Evolutionary conservation across 2,113 vertebrate species (phyloP), one percentile per base, ranked within the genome.

Genomic region (Recurvirostra avosetta): DNA sequence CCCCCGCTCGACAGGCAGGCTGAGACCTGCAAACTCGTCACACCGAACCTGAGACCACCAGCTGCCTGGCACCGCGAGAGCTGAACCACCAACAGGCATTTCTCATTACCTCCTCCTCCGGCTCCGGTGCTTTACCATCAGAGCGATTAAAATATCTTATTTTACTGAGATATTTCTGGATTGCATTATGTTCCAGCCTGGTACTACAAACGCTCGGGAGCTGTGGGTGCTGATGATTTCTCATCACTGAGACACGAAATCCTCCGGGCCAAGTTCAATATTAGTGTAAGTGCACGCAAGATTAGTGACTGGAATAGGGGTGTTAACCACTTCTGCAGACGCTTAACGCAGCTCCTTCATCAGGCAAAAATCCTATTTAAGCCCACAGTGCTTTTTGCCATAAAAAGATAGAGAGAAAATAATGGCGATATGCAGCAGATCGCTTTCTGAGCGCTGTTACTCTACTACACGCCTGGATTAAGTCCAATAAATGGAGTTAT

Each of bases 401-500:
- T 65, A 75, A 71, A 91, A 95, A 89, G 86, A 71, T 66, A 92
- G 0, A 68, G 52, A 82, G 91, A 87, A 96, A 92, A 88, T 79
- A 94, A 90, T 5, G 66, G 76, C 22, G 55, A 94, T 72, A 73
- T 0, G 3, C 80, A 79, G 86, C 68, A 92, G 74, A 91, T 65
- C 91, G 53, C 84, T 78, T 86, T 82, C 80, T 41, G 94, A 91
- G 89, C 84, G 88, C 30, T 1, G 53, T 62, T 92, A 91, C 92
- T 91, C 74, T 95, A 94, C 96, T 96, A 94, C 43, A 94, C 4
- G 85, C 55, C 85, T 97, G 96, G 96, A 95, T 65, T 79, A 77
- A 67, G 72, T 88, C 96, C 93, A 96, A 95, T 76, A 92, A 96
- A 93, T 73, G 26, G 92, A 94, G 94, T 95, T 95, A 95, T 88